phyloP scores from a whole-genome alignment of 2,888 invertebrate species.

The Spicauda simplicius region DNA sequence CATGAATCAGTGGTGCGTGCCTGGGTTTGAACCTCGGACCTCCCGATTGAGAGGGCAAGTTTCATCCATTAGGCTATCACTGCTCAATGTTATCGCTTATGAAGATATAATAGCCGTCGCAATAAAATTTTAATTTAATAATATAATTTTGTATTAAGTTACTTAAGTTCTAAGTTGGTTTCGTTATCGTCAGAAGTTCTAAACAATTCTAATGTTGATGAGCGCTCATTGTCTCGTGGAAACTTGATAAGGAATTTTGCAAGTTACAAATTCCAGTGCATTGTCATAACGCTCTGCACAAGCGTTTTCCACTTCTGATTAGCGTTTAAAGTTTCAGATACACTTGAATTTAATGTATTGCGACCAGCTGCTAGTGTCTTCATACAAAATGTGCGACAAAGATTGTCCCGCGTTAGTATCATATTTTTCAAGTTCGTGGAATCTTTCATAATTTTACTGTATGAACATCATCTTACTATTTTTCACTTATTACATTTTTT shows the following conservation, averaged over 20 bases:
- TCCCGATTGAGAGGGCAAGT: too few relatives aligned
- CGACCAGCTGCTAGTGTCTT: not conserved
- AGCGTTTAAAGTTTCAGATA: not conserved
- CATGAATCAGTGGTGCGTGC: too few relatives aligned
- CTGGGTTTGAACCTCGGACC: too few relatives aligned
- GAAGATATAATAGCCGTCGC: too few relatives aligned
- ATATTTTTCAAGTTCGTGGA: too few relatives aligned
- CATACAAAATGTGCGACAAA: too few relatives aligned
- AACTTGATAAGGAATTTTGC: slow-evolving; percentile 34
- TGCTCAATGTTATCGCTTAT: too few relatives aligned
- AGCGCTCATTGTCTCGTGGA: slow-evolving; percentile 26
- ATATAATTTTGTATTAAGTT: not conserved
- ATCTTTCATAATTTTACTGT: too few relatives aligned
- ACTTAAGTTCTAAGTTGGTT: not conserved
- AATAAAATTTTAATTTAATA: not conserved
- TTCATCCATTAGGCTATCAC: too few relatives aligned
- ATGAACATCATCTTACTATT: too few relatives aligned
- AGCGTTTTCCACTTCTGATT: slow-evolving; percentile 6
- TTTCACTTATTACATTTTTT: too few relatives aligned
- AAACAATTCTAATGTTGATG: slow-evolving; percentile 31
- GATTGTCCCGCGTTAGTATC: too few relatives aligned
- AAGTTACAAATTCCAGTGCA: slow-evolving; percentile 26
- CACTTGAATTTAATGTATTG: not conserved
- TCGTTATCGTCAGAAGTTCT: slow-evolving; percentile 23
- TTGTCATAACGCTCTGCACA: slow-evolving; percentile 9